Evolutionary conservation across 2,888 invertebrate species (phyloP), one percentile per base, ranked within the genome.

Genomic region (Agrochola macilenta): DNA sequence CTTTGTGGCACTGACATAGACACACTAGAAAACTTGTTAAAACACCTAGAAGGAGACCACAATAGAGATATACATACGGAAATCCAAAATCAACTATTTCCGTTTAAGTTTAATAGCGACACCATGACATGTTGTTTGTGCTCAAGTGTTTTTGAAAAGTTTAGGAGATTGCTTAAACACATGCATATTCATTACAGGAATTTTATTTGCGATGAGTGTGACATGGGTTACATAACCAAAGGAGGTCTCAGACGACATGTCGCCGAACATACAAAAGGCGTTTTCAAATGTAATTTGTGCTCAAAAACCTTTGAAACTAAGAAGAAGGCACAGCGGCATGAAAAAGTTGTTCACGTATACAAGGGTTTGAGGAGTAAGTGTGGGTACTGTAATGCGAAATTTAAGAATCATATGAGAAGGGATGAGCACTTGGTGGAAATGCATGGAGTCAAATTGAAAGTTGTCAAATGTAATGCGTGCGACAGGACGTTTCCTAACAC

Each of bases 401-500:
- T 91, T 39, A 88, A 83, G 1, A 86, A 86, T 11, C 75, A 82
- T n/a, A 17, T 72, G 1, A 87, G 82, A 52, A 91, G 89, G 66
- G 75, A 87, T 9, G 83, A 88, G 5, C 92, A 92, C 71, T 66
- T 90, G 71, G 57, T 57, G 0, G 75, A 86, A 75, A 85, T 85
- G 2, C 91, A 93, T 63, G 89, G 90, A 1, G 83, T 90, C 0
- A 74, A 76, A 7, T 1, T 63, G 70, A 9, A 71, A 7, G 78
- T 11, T 65, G 84, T 0, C 8, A 87, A 87, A 49, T 92, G 92
- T 43, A 77, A 84, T 0, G 89, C 90, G 0, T 92, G 92, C 69
- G 94, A 94, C 1, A 96, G 94, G 78, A 92, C 91, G 0, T 97
- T 96, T 80, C 92, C 93, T 12, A 95, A 95, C 76, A 95, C 96